Conservation (phyloP, 1,140 invertebrate genomes). For the Drosophila varians region DNA sequence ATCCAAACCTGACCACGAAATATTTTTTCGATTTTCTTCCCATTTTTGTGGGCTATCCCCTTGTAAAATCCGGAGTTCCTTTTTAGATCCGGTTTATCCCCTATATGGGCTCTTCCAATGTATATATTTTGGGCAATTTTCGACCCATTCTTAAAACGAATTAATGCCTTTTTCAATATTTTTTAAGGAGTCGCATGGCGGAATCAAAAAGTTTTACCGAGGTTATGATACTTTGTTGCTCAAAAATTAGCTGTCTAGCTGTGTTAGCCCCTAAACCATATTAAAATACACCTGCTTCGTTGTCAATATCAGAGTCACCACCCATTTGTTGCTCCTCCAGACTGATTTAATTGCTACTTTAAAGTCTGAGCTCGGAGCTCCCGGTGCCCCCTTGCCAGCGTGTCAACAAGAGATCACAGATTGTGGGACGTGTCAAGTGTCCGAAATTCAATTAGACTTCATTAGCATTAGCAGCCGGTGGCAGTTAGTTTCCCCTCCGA, state of each 20-base stretch:
- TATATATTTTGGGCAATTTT: too few species aligned
- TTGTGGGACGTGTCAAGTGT: constrained; percentile 80
- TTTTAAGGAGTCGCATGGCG: too few species aligned
- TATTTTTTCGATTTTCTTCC: too few species aligned
- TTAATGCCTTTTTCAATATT: too few species aligned
- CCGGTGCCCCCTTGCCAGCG: constrained; percentile 8
- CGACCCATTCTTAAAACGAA: too few species aligned
- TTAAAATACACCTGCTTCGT: background rate
- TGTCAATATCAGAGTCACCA: constrained; percentile 3
- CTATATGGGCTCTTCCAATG: too few species aligned
- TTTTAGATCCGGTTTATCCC: too few species aligned
- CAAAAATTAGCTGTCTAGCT: background rate
- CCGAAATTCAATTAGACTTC: constrained; percentile 81
- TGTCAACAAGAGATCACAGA: constrained; percentile 69
- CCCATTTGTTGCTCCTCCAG: background rate
- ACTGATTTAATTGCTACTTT: constrained; percentile 20
- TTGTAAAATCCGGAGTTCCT: too few species aligned
- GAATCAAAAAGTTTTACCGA: too few species aligned
- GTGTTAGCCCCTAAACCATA: background rate
- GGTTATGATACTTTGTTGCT: too few species aligned
- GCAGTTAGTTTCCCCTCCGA: constrained; percentile 25
- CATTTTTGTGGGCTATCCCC: too few species aligned
- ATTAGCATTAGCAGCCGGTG: constrained; percentile 79
- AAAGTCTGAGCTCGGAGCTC: constrained; percentile 32
- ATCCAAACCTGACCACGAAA: too few species aligned